A percentile compares a stretch with the other conserved stretches of the same genome.
These are phyloP conservation scores for Emydura subglobosa DNA, from an alignment of 2,113 vertebrate species.

Conservation along the genomic window DNA sequence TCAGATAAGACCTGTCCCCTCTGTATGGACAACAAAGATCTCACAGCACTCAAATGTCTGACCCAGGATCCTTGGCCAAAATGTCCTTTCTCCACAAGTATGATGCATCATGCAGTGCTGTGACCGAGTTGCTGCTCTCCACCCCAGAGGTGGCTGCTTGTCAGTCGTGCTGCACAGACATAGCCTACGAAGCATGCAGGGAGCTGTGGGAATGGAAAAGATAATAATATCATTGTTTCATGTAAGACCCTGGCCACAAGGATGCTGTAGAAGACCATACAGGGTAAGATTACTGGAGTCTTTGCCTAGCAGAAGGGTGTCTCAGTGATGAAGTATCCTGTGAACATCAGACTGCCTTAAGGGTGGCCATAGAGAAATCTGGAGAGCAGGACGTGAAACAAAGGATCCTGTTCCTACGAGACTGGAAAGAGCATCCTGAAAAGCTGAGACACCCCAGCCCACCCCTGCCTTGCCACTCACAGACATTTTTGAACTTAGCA, in stretches of 20 bases:
- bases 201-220: background rate
- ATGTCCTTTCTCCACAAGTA: background rate
- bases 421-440: fast-evolving
- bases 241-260: background rate
- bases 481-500: background rate
- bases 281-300: background rate
- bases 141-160: background rate
- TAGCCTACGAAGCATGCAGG: background rate
- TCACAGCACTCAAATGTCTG: background rate
- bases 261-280: background rate
- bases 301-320: background rate
- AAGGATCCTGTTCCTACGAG: fast-evolving
- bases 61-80: background rate
- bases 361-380: background rate
- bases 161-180: background rate
- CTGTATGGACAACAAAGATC: background rate
- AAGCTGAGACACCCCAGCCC: fast-evolving
- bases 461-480: background rate
- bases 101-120: background rate
- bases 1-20: background rate
- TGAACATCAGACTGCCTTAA: background rate
- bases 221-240: background rate
- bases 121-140: background rate
- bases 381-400: fast-evolving
- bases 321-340: background rate